Evolutionary conservation across 2,113 vertebrate genomes (phyloP).

Genomic region (Pangasianodon gigas): DNA sequence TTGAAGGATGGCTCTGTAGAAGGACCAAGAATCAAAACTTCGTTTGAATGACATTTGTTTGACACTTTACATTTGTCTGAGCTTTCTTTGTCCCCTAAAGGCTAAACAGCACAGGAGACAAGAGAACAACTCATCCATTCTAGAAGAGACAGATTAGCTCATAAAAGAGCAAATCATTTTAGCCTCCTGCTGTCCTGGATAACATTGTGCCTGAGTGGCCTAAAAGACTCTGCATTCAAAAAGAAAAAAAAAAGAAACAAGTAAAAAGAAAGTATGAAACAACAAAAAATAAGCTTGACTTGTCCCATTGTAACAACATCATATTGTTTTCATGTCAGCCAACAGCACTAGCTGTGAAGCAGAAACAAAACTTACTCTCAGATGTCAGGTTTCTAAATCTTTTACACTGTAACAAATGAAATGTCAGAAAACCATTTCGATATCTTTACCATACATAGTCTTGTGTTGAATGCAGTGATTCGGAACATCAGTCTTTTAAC

Average conservation of each 20-base stretch:
- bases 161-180: conserved; percentile 3
- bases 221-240: conserved; percentile 9
- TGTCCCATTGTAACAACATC: conserved; percentile 24
- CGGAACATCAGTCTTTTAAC: conserved; percentile 10
- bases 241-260: neutral
- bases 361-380: conserved; percentile 21
- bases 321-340: conserved; percentile 22
- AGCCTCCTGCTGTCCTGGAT: neutral
- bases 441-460: conserved; percentile 8
- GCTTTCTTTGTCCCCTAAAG: neutral
- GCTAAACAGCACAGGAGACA: conserved; percentile 6
- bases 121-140: neutral
- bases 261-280: neutral
- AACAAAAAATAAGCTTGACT: neutral
- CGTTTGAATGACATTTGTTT: neutral
- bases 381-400: conserved; percentile 29
- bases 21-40: neutral
- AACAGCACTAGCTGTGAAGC: conserved; percentile 22
- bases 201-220: neutral
- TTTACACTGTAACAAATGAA: conserved; percentile 9
- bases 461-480: neutral
- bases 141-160: conserved; percentile 8
- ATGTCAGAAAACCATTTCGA: neutral
- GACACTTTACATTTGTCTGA: neutral
- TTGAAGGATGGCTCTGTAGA: neutral